phyloP scores from a whole-genome alignment of 1,140 invertebrate species.

The Nymphalis io region DNA sequence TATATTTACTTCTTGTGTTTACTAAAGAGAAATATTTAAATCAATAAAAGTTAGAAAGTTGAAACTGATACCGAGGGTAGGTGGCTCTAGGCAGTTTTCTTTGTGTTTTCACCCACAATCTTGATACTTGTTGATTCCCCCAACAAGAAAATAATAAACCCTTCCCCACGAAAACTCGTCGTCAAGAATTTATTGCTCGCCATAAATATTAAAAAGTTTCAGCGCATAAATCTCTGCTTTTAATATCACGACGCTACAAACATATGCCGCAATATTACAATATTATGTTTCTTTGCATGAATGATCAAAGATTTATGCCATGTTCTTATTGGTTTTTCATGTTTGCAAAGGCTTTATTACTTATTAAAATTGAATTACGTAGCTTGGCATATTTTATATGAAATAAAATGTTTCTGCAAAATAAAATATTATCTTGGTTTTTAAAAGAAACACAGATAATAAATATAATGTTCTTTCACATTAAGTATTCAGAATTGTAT shows the following conservation, averaged over 20 bases:
- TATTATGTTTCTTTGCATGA: constrained; percentile 29
- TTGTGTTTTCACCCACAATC: constrained; percentile 36
- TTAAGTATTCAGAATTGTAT: not conserved
- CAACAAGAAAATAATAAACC: constrained; percentile 71
- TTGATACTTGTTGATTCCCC: constrained; percentile 70
- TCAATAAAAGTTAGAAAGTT: constrained; percentile 15
- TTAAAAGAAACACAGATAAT: not conserved
- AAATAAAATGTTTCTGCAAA: not conserved
- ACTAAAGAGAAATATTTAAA: constrained; percentile 1
- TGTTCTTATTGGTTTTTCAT: constrained; percentile 18
- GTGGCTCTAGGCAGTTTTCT: constrained; percentile 28
- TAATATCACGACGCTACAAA: constrained; percentile 63
- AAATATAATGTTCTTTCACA: not conserved
- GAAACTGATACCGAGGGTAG: constrained; percentile 27
- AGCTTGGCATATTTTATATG: not conserved
- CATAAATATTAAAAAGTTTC: constrained; percentile 80
- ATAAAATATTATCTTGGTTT: not conserved
- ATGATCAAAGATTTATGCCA: constrained; percentile 38
- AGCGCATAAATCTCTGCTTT: constrained; percentile 68
- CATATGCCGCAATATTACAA: constrained; percentile 58
- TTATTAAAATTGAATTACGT: not conserved
- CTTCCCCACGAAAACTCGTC: constrained; percentile 65
- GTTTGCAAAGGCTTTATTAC: not conserved
- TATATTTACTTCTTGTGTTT: not conserved
- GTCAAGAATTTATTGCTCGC: constrained; percentile 73